Evolutionary conservation across 2,113 vertebrate species (phyloP).

Genomic region (Addax nasomaculatus): DNA sequence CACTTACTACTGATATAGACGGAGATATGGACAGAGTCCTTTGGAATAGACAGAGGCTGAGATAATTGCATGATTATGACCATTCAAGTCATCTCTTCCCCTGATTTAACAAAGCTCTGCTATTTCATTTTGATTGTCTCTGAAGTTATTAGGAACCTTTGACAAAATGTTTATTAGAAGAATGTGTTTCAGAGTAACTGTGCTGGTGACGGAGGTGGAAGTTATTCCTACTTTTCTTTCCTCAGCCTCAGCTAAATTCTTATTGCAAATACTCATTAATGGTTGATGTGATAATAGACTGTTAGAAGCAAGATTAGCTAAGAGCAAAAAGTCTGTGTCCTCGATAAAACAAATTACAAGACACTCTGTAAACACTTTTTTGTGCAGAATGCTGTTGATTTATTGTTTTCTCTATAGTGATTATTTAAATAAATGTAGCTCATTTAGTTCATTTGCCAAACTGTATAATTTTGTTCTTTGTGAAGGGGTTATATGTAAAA

Average conservation of each 20-base stretch:
- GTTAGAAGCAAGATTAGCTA: constrained; percentile 80
- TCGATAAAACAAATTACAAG: constrained; percentile 83
- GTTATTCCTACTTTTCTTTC: constrained; percentile 51
- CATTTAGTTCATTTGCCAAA: constrained; percentile 81
- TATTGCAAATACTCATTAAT: constrained; percentile 81
- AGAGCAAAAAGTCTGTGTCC: constrained; percentile 81
- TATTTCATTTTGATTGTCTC: constrained; percentile 79
- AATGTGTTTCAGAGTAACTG: constrained; percentile 65
- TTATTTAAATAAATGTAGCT: constrained; percentile 86
- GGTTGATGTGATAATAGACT: constrained; percentile 78
- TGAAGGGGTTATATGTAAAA: constrained; percentile 82
- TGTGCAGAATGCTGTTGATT: constrained; percentile 83
- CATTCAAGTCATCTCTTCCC: constrained; percentile 77
- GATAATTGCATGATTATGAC: constrained; percentile 83
- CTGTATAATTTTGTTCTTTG: constrained; percentile 82
- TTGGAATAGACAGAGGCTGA: constrained; percentile 79
- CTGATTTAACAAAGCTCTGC: constrained; percentile 77
- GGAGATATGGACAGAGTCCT: constrained; percentile 76
- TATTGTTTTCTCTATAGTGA: constrained; percentile 83
- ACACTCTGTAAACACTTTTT: constrained; percentile 83
- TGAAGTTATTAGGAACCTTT: constrained; percentile 73
- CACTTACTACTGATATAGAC: constrained; percentile 78
- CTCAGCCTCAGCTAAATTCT: constrained; percentile 60
- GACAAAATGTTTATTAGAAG: constrained; percentile 79
- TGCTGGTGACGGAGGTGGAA: constrained; percentile 53